Evolutionary conservation across 2,113 vertebrate genomes (phyloP).

Genomic region (Falco punctatus): DNA sequence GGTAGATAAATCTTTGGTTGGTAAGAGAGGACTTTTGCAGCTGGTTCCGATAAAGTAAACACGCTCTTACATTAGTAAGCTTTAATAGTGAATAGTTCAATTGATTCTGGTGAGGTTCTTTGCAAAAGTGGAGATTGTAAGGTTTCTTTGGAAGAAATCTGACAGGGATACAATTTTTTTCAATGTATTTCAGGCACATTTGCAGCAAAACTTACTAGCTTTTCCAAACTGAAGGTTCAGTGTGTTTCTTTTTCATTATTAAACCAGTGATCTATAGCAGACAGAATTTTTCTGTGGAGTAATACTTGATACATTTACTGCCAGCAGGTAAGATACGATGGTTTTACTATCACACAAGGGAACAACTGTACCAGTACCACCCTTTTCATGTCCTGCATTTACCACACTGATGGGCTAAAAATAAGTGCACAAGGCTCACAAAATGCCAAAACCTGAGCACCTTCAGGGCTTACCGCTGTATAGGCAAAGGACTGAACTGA

Average conservation of each 20-base stretch:
- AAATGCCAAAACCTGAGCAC: background rate
- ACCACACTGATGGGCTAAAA: background rate
- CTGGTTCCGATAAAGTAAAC: slow-evolving; percentile 34
- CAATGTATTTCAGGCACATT: background rate
- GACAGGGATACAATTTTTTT: background rate
- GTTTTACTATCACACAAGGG: background rate
- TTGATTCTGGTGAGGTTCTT: slow-evolving; percentile 21
- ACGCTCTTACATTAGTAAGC: slow-evolving; percentile 31
- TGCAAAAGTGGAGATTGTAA: background rate
- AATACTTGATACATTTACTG: background rate
- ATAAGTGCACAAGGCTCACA: background rate
- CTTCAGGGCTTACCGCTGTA: background rate
- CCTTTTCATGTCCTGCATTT: background rate
- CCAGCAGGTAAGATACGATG: background rate
- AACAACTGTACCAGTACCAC: background rate
- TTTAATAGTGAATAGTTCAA: slow-evolving; percentile 33
- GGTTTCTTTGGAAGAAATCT: slow-evolving; percentile 25
- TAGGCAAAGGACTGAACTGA: background rate
- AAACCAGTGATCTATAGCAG: background rate
- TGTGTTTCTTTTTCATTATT: slow-evolving; percentile 17
- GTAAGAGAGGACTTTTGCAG: background rate
- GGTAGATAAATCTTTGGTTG: slow-evolving; percentile 38
- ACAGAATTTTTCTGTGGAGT: background rate
- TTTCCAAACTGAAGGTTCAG: background rate
- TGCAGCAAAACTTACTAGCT: background rate